Base-by-base conservation (phyloP, 1,140 invertebrate species). In the Ectropis grisescens region DNA sequence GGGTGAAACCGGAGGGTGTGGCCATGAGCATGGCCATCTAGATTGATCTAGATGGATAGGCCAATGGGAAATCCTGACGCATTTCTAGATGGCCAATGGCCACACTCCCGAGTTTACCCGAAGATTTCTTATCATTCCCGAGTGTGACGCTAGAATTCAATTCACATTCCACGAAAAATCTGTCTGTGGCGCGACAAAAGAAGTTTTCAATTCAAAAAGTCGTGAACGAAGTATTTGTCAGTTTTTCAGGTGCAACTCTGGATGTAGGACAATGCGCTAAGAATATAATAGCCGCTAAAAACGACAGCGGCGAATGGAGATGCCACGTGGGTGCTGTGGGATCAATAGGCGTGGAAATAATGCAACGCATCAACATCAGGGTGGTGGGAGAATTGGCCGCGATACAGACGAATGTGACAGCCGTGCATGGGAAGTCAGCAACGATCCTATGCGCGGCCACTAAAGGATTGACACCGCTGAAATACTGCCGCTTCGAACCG, bases 401-500 rank as follows among this genome's bases (percentile, higher is more conserved):
- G 0, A 31, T 78, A 3, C 31, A 54, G 27, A 45, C 56, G 2
- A 68, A 69, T 23, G 42, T 78, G 1, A 64, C 61, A 0, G 51
- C 44, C 1, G 33, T 56, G 2, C 53, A 67, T 8, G 57, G 51
- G 2, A 65, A 60, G 14, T 13, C 54, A 2, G 40, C 66, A 0
- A 75, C 64, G 0, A 25, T 80, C 11, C 33, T 42, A 0, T 80
- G 75, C 30, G 54, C 53, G 0, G 67, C 75, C 4, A 65, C 60
- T 0, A 52, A 48, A 12, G 59, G 53, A 1, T 34, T 60, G 6
- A 44, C 46, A 1, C 60, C 75, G 0, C 30, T 80, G 0, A 71
- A 50, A 2, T 80, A 80, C 31, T 80, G 75, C 15, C 49, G 75
- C 0, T 80, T 80, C 23, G 75, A 75, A 34, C 66, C 71, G 6